Evolutionary conservation across 2,797 vertebrate species (phyloP), one percentile per base, ranked within the genome.

Genomic region (Staurois parvus): DNA sequence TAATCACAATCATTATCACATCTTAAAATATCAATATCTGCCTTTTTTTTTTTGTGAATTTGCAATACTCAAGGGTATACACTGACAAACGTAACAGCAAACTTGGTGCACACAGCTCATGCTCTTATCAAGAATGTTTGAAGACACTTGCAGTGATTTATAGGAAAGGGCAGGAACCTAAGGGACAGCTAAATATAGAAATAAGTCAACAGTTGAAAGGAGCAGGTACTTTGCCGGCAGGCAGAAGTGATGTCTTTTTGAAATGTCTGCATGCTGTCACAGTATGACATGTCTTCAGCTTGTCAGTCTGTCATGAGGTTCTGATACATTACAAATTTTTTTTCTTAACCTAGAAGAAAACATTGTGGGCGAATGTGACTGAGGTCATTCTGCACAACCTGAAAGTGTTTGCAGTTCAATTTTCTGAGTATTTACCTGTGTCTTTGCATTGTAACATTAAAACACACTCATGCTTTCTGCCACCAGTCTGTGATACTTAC

Each of bases 131-230:
- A 86, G 56, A 78, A 67, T 83, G 37, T 82, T 83, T 73, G 29
- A 56, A 83, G 68, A 78, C 56, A 62, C 74, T 72, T 29, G 28
- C 48, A 67, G 40, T 83, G 85, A 86, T 86, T 86, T 86, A 83
- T 86, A 70, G 40, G 74, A 86, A 66, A 76, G 85, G 85, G 85
- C 85, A 86, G 75, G 59, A 59, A 78, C 73, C 79, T 72, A 64
- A 76, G 84, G 85, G 85, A 78, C 67, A 72, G 48, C 79, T 82
- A 86, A 86, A 86, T 83, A 83, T 86, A 86, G 73, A 82, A 76
- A 34, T 48, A 78, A 37, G 34, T 52, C 68, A 52, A 32, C 68
- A 83, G 74, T 73, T 82, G 79, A 86, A 86, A 77, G 74, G 59
- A 78, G 52, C 85, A 86, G 80, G 85, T 83, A 86, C 68, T 83